phyloP scores from a whole-genome alignment of 2,797 vertebrate species.

The Cichlasoma orientale region DNA sequence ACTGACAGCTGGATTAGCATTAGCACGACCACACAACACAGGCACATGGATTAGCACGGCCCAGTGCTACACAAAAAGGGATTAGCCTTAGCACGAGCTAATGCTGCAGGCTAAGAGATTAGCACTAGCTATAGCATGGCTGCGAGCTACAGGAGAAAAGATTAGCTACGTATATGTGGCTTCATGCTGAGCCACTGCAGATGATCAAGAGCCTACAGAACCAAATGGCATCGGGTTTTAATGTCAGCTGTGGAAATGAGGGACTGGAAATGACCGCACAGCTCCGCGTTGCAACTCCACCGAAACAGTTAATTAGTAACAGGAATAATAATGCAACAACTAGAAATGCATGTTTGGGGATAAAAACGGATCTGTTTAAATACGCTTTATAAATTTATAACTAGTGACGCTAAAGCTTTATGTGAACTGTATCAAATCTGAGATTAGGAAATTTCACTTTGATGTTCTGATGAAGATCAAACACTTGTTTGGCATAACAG shows the following conservation, averaged over 20 bases:
- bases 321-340: not conserved
- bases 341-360: not conserved
- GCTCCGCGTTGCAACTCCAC: not conserved
- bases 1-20: conserved; percentile 48
- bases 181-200: not conserved
- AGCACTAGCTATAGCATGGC: conserved; percentile 37
- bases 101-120: conserved; percentile 51
- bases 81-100: conserved; percentile 47
- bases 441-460: no score
- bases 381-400: no score
- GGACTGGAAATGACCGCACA: not conserved
- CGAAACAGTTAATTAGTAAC: not conserved
- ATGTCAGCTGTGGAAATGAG: not conserved
- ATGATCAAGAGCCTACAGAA: not conserved
- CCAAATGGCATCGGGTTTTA: not conserved
- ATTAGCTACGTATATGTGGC: conserved; percentile 14
- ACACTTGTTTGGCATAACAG: no score
- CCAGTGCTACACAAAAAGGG: conserved; percentile 12
- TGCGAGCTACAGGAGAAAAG: not conserved
- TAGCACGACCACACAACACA: conserved; percentile 27
- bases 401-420: no score
- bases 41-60: conserved; percentile 33
- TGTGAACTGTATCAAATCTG: no score
- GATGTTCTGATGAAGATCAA: no score
- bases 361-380: no score